These are phyloP conservation scores for Orgyia antiqua DNA, from an alignment of 2,888 invertebrate genomes.

Conservation along the genomic window DNA sequence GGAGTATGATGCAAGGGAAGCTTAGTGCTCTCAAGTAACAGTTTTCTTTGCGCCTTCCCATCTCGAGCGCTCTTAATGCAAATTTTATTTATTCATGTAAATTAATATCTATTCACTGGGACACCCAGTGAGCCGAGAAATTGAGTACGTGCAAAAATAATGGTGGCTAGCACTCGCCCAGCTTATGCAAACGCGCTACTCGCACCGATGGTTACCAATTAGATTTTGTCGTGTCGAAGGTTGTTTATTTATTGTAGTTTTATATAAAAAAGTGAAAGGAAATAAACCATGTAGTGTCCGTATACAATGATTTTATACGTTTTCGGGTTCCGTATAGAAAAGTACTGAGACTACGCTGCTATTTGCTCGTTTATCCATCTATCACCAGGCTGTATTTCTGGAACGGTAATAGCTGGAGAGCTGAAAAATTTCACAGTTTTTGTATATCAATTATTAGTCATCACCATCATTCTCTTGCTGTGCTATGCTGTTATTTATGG, in stretches of 20 bases:
- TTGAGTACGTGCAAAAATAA: constrained; percentile 78
- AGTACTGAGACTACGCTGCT: no score
- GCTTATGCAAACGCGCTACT: constrained; percentile 56
- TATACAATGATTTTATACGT: no score
- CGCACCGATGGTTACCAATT: constrained; percentile 54
- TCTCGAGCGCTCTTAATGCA: constrained; percentile 69
- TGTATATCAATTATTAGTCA: no score
- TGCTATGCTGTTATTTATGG: no score
- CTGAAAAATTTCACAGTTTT: no score
- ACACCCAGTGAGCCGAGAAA: constrained; percentile 71
- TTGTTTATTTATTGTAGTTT: constrained; percentile 11
- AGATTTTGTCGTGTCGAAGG: constrained; percentile 38
- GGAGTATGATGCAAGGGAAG: constrained; percentile 28
- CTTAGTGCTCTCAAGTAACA: constrained; percentile 44
- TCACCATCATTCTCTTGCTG: no score
- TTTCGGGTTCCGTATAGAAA: no score
- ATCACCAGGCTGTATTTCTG: no score
- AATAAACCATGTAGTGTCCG: no score
- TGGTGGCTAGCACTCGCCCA: constrained; percentile 33
- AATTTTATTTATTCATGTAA: constrained; percentile 79
- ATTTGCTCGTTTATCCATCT: no score
- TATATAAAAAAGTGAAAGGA: no score
- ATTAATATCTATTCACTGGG: constrained; percentile 75
- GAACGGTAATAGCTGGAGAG: no score
- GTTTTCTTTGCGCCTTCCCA: constrained; percentile 45